Evolutionary conservation across 1,140 invertebrate species (phyloP), one percentile per base, ranked within the genome.

Genomic region (Cyclina sinensis): DNA sequence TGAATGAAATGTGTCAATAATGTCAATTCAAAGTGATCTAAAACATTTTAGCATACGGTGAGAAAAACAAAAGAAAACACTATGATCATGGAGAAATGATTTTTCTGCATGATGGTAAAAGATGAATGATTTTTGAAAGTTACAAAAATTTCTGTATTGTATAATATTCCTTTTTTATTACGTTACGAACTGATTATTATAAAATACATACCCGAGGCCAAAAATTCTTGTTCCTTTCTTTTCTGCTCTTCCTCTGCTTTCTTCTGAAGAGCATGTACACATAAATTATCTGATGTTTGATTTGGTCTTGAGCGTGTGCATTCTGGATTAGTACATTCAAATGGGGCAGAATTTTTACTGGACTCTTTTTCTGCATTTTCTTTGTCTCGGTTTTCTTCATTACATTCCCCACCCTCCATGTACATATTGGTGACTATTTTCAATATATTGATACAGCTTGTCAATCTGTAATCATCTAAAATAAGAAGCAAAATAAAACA

Each of bases 391-490:
- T 92, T 91, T 21, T 88, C 86, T n/a, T 94, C 92, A 24, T 92
- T 92, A 65, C 90, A 90, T 82, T 93, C 95, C 87, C 73, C 97
- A 96, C 84, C 90, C 43, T 91, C 90, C 86, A 80, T 90, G 79
- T 89, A 91, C 81, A 93, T 91, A 86, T 88, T 91, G 30, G 90
- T 86, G 12, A 93, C 91, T 30, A 93, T 97, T 94, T 98, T 97
- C 12, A 99, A 95, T 21, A 98, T 95, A 91, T 97, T 97, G 81
- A 98, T 96, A 92, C 98, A 99, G 9, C 98, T 97, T 2, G 98
- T 98, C 54, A 98, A 96, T 92, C 98, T 97, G 93, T 98, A 99
- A 95, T 99, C 98, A 89, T 99, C 98, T 95, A 90, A 30, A 91
- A 91, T 73, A 16, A 68, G 32, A 78, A 46, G 62, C 16, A 59